Conservation (phyloP, 2,797 vertebrate species). For the Manis crassicaudata region DNA sequence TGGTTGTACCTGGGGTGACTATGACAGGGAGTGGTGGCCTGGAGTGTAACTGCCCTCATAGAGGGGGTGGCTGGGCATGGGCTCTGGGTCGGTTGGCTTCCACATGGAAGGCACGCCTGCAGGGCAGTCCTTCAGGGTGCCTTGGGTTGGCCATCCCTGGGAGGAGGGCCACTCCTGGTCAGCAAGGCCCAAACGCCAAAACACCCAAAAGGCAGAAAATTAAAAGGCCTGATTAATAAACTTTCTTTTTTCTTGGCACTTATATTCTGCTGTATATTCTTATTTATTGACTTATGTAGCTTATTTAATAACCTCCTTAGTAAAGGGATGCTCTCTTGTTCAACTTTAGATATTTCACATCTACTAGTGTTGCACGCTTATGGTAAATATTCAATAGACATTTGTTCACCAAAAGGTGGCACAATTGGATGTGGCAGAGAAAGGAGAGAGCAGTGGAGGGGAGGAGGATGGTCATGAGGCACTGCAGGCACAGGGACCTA, state of each 20-base stretch:
- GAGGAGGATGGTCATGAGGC: background rate
- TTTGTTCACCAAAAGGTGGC: background rate
- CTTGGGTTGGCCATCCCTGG: background rate
- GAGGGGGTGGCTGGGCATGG: background rate
- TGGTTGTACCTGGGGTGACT: too few relatives aligned
- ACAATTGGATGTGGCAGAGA: background rate
- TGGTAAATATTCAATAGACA: background rate
- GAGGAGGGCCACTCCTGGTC: background rate
- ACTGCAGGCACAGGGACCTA: fast-evolving
- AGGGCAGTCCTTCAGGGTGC: background rate
- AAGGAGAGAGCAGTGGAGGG: background rate
- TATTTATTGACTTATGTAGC: background rate
- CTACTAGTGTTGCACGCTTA: background rate
- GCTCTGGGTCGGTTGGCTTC: too few relatives aligned
- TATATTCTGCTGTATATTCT: background rate
- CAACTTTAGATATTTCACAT: background rate
- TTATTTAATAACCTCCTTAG: background rate
- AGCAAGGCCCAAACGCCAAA: background rate
- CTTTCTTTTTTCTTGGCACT: background rate
- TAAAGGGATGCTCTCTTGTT: background rate
- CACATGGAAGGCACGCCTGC: too few relatives aligned
- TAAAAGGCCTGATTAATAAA: background rate
- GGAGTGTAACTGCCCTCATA: background rate
- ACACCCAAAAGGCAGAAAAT: background rate
- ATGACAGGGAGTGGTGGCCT: background rate